Evolutionary conservation across 2,888 invertebrate species (phyloP).

Genomic region (Cetonia aurata): DNA sequence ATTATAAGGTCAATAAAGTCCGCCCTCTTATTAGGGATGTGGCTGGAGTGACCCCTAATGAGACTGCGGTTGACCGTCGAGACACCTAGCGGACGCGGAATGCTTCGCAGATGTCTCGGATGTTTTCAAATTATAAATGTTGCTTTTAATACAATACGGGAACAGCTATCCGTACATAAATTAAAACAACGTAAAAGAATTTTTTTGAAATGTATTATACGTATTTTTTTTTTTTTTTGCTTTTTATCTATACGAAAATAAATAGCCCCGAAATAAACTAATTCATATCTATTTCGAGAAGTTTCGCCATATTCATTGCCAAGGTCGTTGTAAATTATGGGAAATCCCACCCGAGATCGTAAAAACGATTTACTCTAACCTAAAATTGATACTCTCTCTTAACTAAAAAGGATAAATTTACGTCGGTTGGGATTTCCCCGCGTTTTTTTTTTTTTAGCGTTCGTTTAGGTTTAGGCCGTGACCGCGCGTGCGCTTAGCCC

Average conservation of each 20-base stretch:
- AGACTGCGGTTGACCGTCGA: conserved; percentile 68
- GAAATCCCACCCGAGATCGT: conserved; percentile 10
- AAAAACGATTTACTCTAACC: conserved; percentile 6
- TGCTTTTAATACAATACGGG: conserved; percentile 20
- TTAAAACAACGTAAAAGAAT: conserved; percentile 22
- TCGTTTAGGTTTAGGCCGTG: not conserved
- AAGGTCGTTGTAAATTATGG: conserved; percentile 39
- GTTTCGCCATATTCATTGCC: conserved; percentile 41
- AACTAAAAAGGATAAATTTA: conserved; percentile 54
- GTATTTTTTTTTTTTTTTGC: conserved; percentile 33
- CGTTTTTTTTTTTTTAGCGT: not conserved
- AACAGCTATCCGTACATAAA: conserved; percentile 44
- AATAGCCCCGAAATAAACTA: conserved; percentile 11
- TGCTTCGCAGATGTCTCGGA: not conserved
- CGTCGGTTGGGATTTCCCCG: conserved; percentile 16
- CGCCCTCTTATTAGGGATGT: conserved; percentile 76
- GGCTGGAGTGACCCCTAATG: conserved; percentile 82
- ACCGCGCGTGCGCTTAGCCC: conserved; percentile 70
- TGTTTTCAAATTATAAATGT: not conserved
- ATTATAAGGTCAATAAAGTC: conserved; percentile 55
- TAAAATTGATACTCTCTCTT: conserved; percentile 31
- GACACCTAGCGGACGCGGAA: conserved; percentile 8
- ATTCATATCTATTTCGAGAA: conserved; percentile 13
- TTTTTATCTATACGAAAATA: conserved; percentile 32
- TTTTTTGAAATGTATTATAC: conserved; percentile 37